Percentiles rank a stretch among this genome's conserved stretches.
Conservation (phyloP, 2,113 vertebrate species). For the Strix aluco region DNA sequence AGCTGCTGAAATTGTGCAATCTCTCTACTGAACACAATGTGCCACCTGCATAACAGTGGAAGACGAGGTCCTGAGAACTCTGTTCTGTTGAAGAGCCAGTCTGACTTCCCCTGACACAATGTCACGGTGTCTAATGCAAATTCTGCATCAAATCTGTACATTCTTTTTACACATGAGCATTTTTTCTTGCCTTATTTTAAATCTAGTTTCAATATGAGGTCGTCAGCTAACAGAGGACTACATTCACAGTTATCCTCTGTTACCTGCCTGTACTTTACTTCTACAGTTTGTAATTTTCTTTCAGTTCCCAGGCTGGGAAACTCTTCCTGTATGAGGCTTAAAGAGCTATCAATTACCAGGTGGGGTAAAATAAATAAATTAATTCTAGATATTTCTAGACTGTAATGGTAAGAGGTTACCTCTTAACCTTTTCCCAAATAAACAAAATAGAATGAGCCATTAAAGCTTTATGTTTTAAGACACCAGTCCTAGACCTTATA, state of each 20-base stretch:
- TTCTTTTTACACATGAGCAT: not conserved
- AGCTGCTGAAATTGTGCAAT: not conserved
- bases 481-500: not conserved
- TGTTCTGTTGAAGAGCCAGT: not conserved
- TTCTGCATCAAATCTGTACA: not conserved
- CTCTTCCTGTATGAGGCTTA: not conserved
- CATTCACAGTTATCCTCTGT: not conserved
- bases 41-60: not conserved
- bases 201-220: not conserved
- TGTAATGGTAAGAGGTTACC: not conserved
- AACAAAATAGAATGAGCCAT: not conserved
- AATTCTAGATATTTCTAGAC: not conserved
- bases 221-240: not conserved
- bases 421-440: not conserved
- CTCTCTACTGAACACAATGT: not conserved
- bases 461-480: not conserved
- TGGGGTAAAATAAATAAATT: not conserved
- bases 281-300: not conserved
- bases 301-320: not conserved
- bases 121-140: not conserved
- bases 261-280: not conserved
- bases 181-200: not conserved
- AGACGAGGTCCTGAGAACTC: not conserved
- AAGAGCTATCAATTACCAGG: not conserved
- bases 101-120: not conserved